phyloP scores from a whole-genome alignment of 2,113 vertebrate genomes.

The Irena cyanogastra region DNA sequence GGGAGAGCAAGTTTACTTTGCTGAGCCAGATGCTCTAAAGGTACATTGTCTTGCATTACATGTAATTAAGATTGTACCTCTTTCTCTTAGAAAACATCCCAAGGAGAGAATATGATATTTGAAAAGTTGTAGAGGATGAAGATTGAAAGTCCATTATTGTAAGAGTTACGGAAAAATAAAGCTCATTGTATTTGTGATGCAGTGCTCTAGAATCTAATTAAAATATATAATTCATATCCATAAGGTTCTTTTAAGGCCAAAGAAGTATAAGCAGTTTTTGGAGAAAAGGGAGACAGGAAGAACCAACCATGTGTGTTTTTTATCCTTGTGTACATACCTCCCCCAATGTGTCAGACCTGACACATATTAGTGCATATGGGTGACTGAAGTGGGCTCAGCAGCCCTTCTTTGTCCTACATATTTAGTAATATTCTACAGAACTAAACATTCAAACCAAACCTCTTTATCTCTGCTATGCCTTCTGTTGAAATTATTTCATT shows the following conservation, averaged over 20 bases:
- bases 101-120: neutral
- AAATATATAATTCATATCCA: neutral
- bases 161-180: neutral
- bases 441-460: neutral
- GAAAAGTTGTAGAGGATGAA: neutral
- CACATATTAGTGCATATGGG: neutral
- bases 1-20: conserved; percentile 86
- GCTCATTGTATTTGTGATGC: neutral
- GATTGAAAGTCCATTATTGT: neutral
- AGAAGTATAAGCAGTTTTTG: neutral
- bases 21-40: conserved; percentile 88
- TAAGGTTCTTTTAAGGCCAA: neutral
- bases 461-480: neutral
- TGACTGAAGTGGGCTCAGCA: neutral
- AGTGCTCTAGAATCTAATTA: neutral
- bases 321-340: neutral
- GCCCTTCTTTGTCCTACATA: neutral
- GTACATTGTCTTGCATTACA: conserved; percentile 47
- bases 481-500: neutral
- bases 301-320: neutral
- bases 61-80: neutral
- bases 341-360: neutral
- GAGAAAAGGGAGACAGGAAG: neutral
- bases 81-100: neutral
- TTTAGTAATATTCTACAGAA: neutral